Evolutionary conservation across 1,140 invertebrate species (phyloP), one percentile per base, ranked within the genome.

Genomic region (Solenopsis invicta): DNA sequence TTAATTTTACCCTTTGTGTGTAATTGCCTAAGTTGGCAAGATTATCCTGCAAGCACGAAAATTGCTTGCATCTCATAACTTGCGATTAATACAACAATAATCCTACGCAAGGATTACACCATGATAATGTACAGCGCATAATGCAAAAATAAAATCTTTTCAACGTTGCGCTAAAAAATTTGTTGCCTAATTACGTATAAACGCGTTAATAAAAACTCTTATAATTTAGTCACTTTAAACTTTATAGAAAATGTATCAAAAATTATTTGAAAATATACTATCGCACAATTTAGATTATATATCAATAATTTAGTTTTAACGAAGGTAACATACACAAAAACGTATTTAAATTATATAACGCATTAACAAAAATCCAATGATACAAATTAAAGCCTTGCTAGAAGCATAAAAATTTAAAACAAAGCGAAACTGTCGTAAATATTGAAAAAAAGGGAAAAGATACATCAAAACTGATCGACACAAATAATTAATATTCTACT

Each of bases 1-100:
- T 84, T 84, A 84, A 84, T 84, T 84, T 84, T 84, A 75, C 54
- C 80, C 80, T 84, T 84, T 84, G 80, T 84, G 69, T 75, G 24
- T 84, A 84, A 84, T 84, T 84, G 69, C 69, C 54, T 75, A 84
- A 84, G 80, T 84, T 84, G 80, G 69, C 69, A 84, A 84, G 80
- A 84, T 84, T 84, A 84, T 84, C 69, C 69, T 61, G 69, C 80
- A 48, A 84, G 69, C 69, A 84, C 69, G 80, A 74, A 84, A 84
- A 84, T 84, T 84, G 80, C 69, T 74, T 61, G 80, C 80, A 50
- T 84, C 69, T 75, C 80, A 75, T 84, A 84, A 84, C 54, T 48
- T 50, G 50, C 80, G 67, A 84, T 84, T 84, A 84, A 84, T 84
- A 84, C 69, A 75, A 84, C 80, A 62, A 75, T 84, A 84, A 84